Evolutionary conservation across 2,888 invertebrate genomes (phyloP), one percentile per base, ranked within the genome.

Genomic region (Hypena proboscidalis): DNA sequence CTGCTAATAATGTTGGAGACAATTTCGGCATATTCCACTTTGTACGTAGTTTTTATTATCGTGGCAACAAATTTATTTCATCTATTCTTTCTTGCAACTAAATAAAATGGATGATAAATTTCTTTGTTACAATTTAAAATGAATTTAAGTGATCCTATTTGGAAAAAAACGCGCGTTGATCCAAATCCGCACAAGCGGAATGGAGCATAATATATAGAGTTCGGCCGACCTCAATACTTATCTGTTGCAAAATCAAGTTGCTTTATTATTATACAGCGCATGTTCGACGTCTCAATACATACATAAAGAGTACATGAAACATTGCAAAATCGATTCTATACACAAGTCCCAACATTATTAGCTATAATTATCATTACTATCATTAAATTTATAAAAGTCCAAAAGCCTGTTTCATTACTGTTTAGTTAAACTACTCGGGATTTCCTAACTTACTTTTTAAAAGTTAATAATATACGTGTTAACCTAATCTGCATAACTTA

Each of bases 1-100:
- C 19, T 43, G 51, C 57, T 51, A 49, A 53, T 56, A 54, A 39
- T 57, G 43, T 54, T 58, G 65, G 49, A 19, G 20, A n/a, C n/a
- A n/a, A n/a, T n/a, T n/a, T n/a, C n/a, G n/a, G n/a, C n/a, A n/a
- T n/a, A n/a, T n/a, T n/a, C n/a, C n/a, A n/a, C n/a, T n/a, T n/a
- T n/a, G n/a, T n/a, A n/a, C n/a, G n/a, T n/a, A n/a, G n/a, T n/a
- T n/a, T n/a, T n/a, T n/a, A n/a, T n/a, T n/a, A n/a, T n/a, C n/a
- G n/a, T n/a, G n/a, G n/a, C n/a, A n/a, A n/a, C n/a, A n/a, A n/a
- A n/a, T n/a, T n/a, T n/a, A n/a, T n/a, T n/a, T n/a, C n/a, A n/a
- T n/a, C n/a, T n/a, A n/a, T n/a, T n/a, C n/a, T n/a, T n/a, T n/a
- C n/a, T n/a, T n/a, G n/a, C n/a, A n/a, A n/a, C n/a, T n/a, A n/a